Conservation (phyloP, 1,140 invertebrate genomes). For the Drosophila punjabiensis region DNA sequence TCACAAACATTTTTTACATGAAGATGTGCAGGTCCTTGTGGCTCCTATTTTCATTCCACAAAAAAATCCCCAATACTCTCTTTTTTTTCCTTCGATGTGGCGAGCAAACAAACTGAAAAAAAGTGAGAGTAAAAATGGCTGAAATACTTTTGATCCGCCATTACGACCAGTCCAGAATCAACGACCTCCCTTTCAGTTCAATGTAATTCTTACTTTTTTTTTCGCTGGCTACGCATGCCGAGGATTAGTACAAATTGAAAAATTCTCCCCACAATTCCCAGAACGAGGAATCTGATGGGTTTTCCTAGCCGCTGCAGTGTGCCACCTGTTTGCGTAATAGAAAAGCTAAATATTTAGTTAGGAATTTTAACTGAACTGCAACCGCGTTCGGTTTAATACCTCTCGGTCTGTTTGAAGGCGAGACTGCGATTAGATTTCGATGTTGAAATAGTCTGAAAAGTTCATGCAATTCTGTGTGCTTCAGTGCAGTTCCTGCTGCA, state of each 20-base stretch:
- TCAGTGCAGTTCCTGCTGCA: conserved; percentile 10
- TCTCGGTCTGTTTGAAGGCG: conserved; percentile 16
- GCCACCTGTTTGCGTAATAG: conserved; percentile 50
- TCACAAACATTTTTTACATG: conserved; percentile 12
- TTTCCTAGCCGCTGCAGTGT: not conserved
- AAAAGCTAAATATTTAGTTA: conserved; percentile 75
- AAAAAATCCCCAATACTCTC: conserved; percentile 12
- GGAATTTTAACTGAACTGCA: conserved; percentile 62
- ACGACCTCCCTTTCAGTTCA: conserved; percentile 55
- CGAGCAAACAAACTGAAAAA: conserved; percentile 53
- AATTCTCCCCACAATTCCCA: conserved; percentile 36
- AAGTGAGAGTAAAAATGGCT: conserved; percentile 34
- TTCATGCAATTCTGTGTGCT: not conserved
- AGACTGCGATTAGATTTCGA: conserved; percentile 11
- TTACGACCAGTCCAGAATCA: conserved; percentile 27
- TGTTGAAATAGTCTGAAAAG: conserved; percentile 8
- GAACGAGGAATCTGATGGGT: conserved; percentile 11
- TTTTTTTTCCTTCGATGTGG: conserved; percentile 27
- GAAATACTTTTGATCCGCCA: conserved; percentile 32
- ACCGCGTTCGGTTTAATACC: conserved; percentile 15
- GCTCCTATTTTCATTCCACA: conserved; percentile 12
- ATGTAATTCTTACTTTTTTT: conserved; percentile 66
- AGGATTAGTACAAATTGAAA: conserved; percentile 77
- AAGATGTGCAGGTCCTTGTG: not conserved
- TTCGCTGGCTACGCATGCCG: conserved; percentile 26